Evolutionary conservation across 1,140 invertebrate species (phyloP).

Genomic region (Oscheius sp.): DNA sequence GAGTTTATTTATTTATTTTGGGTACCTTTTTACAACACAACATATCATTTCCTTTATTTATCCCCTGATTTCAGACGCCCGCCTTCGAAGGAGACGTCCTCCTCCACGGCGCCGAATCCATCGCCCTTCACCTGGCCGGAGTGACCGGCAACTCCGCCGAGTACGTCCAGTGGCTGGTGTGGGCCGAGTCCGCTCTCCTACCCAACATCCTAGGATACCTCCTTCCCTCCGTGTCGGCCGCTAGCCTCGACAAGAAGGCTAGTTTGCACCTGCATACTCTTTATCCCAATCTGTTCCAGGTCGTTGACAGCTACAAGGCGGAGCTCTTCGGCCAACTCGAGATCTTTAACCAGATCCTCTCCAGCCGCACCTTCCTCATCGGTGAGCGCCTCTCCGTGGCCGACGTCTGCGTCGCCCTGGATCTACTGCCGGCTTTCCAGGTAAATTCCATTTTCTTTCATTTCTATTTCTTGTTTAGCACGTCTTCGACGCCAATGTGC

Average conservation of each 20-base stretch:
- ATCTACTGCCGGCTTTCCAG: conserved; percentile 77
- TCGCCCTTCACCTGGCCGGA: conserved; percentile 44
- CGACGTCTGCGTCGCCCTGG: conserved; percentile 85
- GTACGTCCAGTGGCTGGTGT: conserved; percentile 87
- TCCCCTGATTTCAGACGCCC: conserved; percentile 34
- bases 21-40: too few species aligned
- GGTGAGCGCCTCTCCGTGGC: conserved; percentile 89
- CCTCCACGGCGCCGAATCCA: conserved; percentile 55
- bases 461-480: conserved; percentile 61
- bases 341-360: conserved; percentile 77
- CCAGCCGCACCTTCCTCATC: conserved; percentile 84
- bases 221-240: conserved; percentile 85
- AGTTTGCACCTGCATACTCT: conserved; percentile 57
- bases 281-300: neutral
- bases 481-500: conserved; percentile 65
- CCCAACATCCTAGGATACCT: conserved; percentile 92
- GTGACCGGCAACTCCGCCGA: conserved; percentile 66
- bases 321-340: conserved; percentile 76
- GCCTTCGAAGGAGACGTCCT: conserved; percentile 49
- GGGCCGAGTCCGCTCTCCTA: conserved; percentile 82
- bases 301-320: conserved; percentile 58
- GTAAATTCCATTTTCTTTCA: conserved; percentile 56
- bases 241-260: conserved; percentile 74
- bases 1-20: too few species aligned
- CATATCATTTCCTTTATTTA: neutral